Percentiles rank a stretch among this genome's conserved stretches.
phyloP scores from a whole-genome alignment of 2,888 invertebrate genomes.

The Eupithecia pulchellata region DNA sequence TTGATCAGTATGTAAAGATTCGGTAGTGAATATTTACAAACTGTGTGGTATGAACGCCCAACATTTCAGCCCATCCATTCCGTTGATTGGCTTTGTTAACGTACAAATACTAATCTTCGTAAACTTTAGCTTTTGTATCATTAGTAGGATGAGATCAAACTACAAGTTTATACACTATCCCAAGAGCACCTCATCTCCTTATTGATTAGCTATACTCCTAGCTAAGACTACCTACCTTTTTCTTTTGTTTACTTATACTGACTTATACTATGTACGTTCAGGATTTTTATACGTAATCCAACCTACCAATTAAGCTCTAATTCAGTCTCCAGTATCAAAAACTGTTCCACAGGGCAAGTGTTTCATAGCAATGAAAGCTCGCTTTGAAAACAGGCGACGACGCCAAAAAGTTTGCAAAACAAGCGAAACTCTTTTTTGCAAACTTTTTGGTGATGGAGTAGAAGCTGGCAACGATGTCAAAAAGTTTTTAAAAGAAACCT shows the following conservation, averaged over 20 bases:
- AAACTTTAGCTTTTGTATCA: not conserved
- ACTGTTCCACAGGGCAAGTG: not conserved
- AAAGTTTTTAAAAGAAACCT: not conserved
- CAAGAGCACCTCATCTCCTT: not conserved
- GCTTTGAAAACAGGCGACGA: not conserved
- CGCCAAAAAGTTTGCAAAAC: not conserved
- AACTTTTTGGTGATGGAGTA: not conserved
- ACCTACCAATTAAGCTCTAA: not conserved
- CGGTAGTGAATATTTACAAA: too few species aligned
- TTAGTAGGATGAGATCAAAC: not conserved
- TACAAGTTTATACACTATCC: not conserved
- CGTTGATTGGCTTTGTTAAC: not conserved
- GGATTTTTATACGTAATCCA: not conserved
- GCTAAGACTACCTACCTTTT: not conserved
- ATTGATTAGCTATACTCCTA: not conserved
- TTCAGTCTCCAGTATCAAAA: not conserved
- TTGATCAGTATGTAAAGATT: too few species aligned
- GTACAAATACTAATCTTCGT: not conserved
- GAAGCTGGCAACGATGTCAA: not conserved
- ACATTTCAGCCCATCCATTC: not conserved
- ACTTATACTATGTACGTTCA: too few species aligned
- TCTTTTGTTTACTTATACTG: constrained; percentile 12
- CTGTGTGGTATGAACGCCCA: too few species aligned
- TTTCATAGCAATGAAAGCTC: not conserved
- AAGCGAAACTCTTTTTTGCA: not conserved